Base-by-base conservation (phyloP, 2,888 invertebrate genomes). In the Agrotis ipsilon region DNA sequence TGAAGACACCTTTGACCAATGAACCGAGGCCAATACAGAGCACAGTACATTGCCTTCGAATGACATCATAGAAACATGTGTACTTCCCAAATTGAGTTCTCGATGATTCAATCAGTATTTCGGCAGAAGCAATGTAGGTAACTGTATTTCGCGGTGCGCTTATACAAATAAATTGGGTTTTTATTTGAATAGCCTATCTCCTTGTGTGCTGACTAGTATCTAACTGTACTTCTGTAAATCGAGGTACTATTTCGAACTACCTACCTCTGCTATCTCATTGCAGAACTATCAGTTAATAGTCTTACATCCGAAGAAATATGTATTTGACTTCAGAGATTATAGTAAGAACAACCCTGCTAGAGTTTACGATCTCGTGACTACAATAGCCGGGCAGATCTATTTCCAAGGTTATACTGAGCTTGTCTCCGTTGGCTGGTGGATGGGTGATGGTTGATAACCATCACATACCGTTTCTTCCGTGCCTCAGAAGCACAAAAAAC, bases 91-190 rank as follows among this genome's bases (percentile, higher is more conserved):
- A 75, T 80, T 46, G 67, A 71, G 64, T 65, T 68, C 43, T 54
- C 71, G 71, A 68, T 78, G 72, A 80, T 67, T 78, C 75, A 65
- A 80, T 80, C 70, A 75, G 57, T 71, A 80, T 72, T 68, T 65
- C 57, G 59, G 75, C 52, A 66, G 71, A 64, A 60, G 59, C 45
- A 43, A 61, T 51, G 63, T 67, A 66, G 43, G 60, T 67, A 65
- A 68, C 24, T 66, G 43, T 79, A 60, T 66, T 74, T 62, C 58
- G 69, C 55, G 75, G 63, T 60, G 52, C 54, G 45, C 60, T 73
- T 57, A 27, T 54, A 57, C 51, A 70, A 75, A 75, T 64, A 66
- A 73, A 78, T 75, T 43, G 27, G 70, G 63, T 78, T 69, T n/a
- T 57, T n/a, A 39, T 68, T 43, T 68, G 24, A 78, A 63, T 66